These are phyloP conservation scores for Peromyscus melanophrys DNA, from an alignment of 2,797 vertebrate species.

Conservation along the genomic window DNA sequence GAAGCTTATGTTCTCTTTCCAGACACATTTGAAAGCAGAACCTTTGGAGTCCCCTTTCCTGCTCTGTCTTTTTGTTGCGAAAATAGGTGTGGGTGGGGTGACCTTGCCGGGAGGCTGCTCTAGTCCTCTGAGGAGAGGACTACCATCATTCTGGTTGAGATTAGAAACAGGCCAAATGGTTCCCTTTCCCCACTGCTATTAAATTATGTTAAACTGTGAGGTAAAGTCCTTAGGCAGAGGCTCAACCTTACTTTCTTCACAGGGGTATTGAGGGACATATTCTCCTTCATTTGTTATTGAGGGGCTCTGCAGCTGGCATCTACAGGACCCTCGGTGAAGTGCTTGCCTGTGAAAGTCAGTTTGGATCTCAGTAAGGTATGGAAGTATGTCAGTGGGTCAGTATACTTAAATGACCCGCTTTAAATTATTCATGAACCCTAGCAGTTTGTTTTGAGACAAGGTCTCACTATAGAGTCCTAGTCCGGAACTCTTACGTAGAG, in stretches of 20 bases:
- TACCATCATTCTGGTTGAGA: neutral
- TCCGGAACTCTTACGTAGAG: neutral
- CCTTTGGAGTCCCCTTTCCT: slow-evolving; percentile 22
- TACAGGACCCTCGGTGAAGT: slow-evolving; percentile 40
- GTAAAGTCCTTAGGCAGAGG: slow-evolving; percentile 55
- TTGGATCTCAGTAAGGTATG: slow-evolving; percentile 35
- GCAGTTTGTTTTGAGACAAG: neutral
- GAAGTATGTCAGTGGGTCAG: slow-evolving; percentile 58
- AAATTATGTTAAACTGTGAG: slow-evolving; percentile 46
- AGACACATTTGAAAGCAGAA: neutral
- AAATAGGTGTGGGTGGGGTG: neutral
- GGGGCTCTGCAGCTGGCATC: slow-evolving; percentile 42
- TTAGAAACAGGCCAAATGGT: neutral
- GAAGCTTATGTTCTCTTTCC: slow-evolving; percentile 58
- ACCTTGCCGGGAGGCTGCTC: slow-evolving; percentile 6
- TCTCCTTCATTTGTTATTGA: slow-evolving; percentile 51
- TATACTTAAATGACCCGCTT: neutral
- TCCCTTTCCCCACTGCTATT: neutral
- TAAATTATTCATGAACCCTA: slow-evolving; percentile 8
- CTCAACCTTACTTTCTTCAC: slow-evolving; percentile 22
- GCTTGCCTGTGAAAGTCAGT: slow-evolving; percentile 33
- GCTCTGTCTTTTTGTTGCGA: neutral
- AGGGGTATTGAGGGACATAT: slow-evolving; percentile 29
- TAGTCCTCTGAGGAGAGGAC: neutral
- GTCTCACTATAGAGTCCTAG: no score